Evolutionary conservation across 2,113 vertebrate genomes (phyloP).

Genomic region (Corythoichthys haematopterus): DNA sequence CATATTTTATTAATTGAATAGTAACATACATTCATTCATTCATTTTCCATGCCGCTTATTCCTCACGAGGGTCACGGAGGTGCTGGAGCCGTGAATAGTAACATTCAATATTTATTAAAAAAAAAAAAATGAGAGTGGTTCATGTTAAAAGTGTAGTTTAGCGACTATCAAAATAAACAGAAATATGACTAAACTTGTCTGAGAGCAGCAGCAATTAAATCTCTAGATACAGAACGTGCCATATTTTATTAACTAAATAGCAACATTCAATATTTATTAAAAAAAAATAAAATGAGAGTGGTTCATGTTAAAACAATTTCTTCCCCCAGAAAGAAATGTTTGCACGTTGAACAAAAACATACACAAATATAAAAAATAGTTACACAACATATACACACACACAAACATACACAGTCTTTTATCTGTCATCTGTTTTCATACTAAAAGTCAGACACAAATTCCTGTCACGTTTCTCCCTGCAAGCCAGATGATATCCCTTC

Average conservation of each 20-base stretch:
- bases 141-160: not conserved
- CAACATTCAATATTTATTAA: not conserved
- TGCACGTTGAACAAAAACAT: not conserved
- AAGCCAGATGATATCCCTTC: constrained; percentile 9
- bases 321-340: not conserved
- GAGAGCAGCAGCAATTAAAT: not conserved
- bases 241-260: not conserved
- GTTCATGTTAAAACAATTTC: not conserved
- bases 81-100: too few species aligned
- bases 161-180: not conserved
- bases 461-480: constrained; percentile 7
- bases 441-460: not conserved
- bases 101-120: not conserved
- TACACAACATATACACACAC: not conserved
- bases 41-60: too few species aligned
- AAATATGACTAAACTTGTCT: not conserved
- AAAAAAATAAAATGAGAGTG: not conserved
- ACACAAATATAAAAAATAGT: too few species aligned
- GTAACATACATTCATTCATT: too few species aligned
- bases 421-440: not conserved
- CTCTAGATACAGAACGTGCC: not conserved
- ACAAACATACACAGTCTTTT: not conserved
- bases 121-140: not conserved
- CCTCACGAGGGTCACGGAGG: too few species aligned
- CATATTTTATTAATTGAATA: not conserved